Evolutionary conservation across 2,888 invertebrate genomes (phyloP).

Genomic region (Cheilosia urbana): DNA sequence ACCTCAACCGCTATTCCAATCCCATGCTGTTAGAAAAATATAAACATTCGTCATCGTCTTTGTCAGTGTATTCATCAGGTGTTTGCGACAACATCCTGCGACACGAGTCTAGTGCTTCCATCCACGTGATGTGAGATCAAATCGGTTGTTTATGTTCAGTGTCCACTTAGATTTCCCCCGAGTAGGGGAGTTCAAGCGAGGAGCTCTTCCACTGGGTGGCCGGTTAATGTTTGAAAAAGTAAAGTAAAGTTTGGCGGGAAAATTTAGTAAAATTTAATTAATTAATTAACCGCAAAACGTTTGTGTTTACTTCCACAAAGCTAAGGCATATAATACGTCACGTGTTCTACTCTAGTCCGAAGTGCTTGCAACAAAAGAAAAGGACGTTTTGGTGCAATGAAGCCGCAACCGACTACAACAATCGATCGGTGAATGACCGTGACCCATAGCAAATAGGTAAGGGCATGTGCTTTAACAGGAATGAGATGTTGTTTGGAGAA

Average conservation of each 20-base stretch:
- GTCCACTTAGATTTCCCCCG: slow-evolving; percentile 47
- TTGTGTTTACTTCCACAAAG: background rate
- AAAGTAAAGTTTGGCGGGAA: background rate
- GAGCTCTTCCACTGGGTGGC: background rate
- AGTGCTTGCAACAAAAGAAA: slow-evolving; percentile 1
- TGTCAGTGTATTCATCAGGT: slow-evolving; percentile 64
- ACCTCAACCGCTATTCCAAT: background rate
- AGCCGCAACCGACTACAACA: slow-evolving; percentile 45
- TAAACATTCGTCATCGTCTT: slow-evolving; percentile 60
- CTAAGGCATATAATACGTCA: background rate
- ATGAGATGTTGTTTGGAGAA: slow-evolving; percentile 10
- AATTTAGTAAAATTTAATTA: background rate
- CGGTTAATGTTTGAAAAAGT: background rate
- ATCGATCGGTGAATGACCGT: slow-evolving; percentile 68
- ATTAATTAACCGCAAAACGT: slow-evolving; percentile 6
- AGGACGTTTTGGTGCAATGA: slow-evolving; percentile 52
- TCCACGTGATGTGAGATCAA: slow-evolving; percentile 63
- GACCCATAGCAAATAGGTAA: slow-evolving; percentile 62
- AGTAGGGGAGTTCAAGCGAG: slow-evolving; percentile 31
- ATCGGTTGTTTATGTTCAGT: slow-evolving; percentile 42
- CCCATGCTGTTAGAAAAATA: slow-evolving; percentile 31
- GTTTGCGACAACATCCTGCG: slow-evolving; percentile 75
- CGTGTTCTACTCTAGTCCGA: background rate
- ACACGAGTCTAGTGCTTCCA: slow-evolving; percentile 63
- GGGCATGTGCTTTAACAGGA: slow-evolving; percentile 6